phyloP scores from a whole-genome alignment of 1,140 invertebrate genomes.

The Adelges cooleyi region DNA sequence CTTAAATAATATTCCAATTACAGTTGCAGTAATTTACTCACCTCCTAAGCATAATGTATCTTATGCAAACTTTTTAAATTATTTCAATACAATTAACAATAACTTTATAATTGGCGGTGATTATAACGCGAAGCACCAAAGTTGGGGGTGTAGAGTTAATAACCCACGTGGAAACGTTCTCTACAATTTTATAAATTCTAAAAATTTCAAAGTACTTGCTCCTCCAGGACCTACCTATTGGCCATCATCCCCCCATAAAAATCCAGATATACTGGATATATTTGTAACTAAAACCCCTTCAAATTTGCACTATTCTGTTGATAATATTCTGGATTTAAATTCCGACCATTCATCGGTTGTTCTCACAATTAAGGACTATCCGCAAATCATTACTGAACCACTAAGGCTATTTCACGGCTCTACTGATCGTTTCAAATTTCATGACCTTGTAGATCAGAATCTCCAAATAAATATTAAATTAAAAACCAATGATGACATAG shows the following conservation, averaged over 20 bases:
- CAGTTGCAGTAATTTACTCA: conserved; percentile 11
- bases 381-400: neutral
- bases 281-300: neutral
- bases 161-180: conserved; percentile 36
- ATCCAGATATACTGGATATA: conserved; percentile 6
- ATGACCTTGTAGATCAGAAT: neutral
- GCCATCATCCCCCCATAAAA: neutral
- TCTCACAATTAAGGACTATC: neutral
- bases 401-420: neutral
- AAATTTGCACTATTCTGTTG: neutral
- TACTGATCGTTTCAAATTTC: neutral
- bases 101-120: conserved; percentile 38
- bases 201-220: conserved; percentile 28
- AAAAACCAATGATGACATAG: conserved; percentile 4
- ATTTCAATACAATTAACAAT: conserved; percentile 29
- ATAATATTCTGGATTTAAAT: neutral
- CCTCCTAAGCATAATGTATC: neutral
- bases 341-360: conserved; percentile 6
- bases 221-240: conserved; percentile 2
- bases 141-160: conserved; percentile 37
- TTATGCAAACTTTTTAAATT: neutral
- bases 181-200: conserved; percentile 32
- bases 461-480: neutral
- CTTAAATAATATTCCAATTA: neutral
- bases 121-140: conserved; percentile 38